Conservation (phyloP, 2,113 vertebrate genomes). For the Ciconia boyciana region DNA sequence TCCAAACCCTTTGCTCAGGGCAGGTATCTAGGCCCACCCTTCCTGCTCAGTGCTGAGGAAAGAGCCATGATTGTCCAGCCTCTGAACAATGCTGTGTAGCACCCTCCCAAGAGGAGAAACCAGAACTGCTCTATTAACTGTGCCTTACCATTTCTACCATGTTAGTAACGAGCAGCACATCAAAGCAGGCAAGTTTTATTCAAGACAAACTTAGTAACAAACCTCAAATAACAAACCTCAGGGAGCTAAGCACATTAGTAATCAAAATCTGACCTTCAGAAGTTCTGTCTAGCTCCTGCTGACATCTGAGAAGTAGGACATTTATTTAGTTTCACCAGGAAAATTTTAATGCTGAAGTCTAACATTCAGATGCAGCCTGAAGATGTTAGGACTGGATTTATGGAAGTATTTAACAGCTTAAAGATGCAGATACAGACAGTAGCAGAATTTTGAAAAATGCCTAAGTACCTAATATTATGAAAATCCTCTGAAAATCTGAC, state of each 20-base stretch:
- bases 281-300: background rate
- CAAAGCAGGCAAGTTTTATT: background rate
- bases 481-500: conserved; percentile 29
- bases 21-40: background rate
- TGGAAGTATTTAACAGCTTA: conserved; percentile 28
- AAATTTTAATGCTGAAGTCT: background rate
- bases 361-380: background rate
- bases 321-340: background rate
- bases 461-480: background rate
- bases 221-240: background rate
- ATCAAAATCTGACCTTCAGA: background rate
- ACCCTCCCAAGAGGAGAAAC: background rate
- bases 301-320: background rate
- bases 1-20: background rate
- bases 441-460: conserved; percentile 19
- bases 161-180: background rate
- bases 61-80: background rate
- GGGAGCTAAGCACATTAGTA: background rate
- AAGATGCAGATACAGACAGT: background rate
- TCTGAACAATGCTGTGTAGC: background rate
- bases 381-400: conserved; percentile 39
- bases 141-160: background rate
- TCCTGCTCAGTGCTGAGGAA: background rate
- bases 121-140: background rate
- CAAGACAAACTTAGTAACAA: background rate